Evolutionary conservation across 2,888 invertebrate species (phyloP).

Genomic region (Andrena haemorrhoa): DNA sequence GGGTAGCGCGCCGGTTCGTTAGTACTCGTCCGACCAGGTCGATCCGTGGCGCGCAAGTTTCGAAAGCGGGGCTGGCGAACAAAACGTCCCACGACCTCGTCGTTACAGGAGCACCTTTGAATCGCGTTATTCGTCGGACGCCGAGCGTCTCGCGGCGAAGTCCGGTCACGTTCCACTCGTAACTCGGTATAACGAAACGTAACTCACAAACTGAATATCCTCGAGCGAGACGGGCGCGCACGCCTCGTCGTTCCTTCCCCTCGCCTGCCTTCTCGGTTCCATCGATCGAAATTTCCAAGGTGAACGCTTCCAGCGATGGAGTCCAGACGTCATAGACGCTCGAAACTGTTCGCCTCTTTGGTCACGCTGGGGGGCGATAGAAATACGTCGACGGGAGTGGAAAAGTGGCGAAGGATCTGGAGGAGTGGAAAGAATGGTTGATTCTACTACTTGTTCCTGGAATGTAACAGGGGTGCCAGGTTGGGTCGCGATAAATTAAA

Average conservation of each 20-base stretch:
- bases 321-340: background rate
- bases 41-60: constrained; percentile 11
- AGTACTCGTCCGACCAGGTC: constrained; percentile 20
- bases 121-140: constrained; percentile 57
- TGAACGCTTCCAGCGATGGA: background rate
- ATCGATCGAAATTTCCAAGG: constrained; percentile 19
- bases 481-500: too few relatives aligned
- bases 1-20: background rate
- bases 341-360: background rate
- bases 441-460: too few relatives aligned
- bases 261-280: background rate
- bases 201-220: constrained; percentile 78
- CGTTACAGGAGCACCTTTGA: constrained; percentile 55
- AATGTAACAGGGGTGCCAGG: too few relatives aligned
- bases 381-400: too few relatives aligned
- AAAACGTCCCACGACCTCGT: constrained; percentile 52
- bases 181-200: constrained; percentile 81
- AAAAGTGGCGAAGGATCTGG: too few relatives aligned
- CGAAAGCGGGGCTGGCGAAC: constrained; percentile 39
- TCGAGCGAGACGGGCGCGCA: constrained; percentile 51
- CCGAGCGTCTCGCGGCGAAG: constrained; percentile 70
- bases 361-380: too few relatives aligned
- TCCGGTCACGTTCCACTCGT: constrained; percentile 80
- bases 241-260: constrained; percentile 9
- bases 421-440: too few relatives aligned